These are phyloP conservation scores for Rhinolophus ferrumequinum DNA, from an alignment of 2,113 vertebrate species.

Conservation along the genomic window DNA sequence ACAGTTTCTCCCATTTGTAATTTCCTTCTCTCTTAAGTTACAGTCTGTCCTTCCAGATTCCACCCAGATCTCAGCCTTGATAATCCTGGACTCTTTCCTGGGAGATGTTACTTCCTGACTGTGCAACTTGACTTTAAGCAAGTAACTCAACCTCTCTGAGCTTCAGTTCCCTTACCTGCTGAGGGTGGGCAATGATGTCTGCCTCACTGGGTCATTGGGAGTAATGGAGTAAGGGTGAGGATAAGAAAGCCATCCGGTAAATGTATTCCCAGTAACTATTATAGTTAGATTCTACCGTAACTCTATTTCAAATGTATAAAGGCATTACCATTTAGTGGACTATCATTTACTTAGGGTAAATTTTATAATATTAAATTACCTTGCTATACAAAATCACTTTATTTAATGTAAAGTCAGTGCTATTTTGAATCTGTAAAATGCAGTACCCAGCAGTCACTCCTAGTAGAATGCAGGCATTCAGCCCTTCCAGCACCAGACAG, in stretches of 20 bases:
- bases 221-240: neutral
- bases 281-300: neutral
- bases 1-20: neutral
- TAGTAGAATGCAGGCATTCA: neutral
- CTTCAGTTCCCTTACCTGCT: neutral
- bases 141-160: neutral
- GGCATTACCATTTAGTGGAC: neutral
- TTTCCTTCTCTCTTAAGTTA: neutral
- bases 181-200: neutral
- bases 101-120: neutral
- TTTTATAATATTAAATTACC: neutral
- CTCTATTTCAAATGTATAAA: neutral
- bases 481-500: neutral
- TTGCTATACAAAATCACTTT: neutral
- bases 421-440: neutral
- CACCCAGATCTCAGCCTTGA: neutral
- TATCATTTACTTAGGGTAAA: slow-evolving; percentile 15
- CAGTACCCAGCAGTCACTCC: neutral
- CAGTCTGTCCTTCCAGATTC: neutral
- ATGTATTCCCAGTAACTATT: neutral
- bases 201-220: neutral
- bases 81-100: neutral
- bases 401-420: neutral
- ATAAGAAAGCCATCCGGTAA: neutral
- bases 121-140: neutral